Conservation (phyloP, 2,888 invertebrate species). For the Drosophila fulvimacula region DNA sequence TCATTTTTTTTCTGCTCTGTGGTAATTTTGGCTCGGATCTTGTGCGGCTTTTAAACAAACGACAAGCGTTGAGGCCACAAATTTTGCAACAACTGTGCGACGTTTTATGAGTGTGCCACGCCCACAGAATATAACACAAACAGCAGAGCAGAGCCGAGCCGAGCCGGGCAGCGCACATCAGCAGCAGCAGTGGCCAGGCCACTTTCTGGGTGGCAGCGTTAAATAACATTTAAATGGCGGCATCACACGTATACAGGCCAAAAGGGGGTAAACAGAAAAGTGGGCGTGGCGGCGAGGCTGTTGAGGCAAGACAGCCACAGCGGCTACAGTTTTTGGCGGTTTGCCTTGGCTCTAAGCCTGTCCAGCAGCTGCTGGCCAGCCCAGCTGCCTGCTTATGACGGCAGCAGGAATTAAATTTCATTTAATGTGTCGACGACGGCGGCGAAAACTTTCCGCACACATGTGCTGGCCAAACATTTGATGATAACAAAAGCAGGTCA, state of each 20-base stretch:
- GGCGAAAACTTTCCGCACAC: slow-evolving; percentile 70
- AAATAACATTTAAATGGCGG: slow-evolving; percentile 76
- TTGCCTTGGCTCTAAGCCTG: slow-evolving; percentile 55
- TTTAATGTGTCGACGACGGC: slow-evolving; percentile 72
- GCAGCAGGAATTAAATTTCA: slow-evolving; percentile 78
- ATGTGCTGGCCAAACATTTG: slow-evolving; percentile 67
- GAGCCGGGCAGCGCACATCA: neutral
- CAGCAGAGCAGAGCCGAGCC: slow-evolving; percentile 1
- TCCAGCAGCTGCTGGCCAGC: slow-evolving; percentile 51
- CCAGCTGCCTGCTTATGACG: slow-evolving; percentile 68
- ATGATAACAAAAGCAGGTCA: slow-evolving; percentile 77
- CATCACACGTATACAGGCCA: slow-evolving; percentile 60
- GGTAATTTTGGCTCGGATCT: slow-evolving; percentile 32
- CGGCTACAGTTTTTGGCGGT: slow-evolving; percentile 65
- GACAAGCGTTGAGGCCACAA: slow-evolving; percentile 56
- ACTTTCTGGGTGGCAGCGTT: slow-evolving; percentile 63
- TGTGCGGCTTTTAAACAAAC: slow-evolving; percentile 60
- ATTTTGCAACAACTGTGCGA: slow-evolving; percentile 70
- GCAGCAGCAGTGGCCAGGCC: slow-evolving; percentile 31
- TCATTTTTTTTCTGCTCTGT: slow-evolving; percentile 16
- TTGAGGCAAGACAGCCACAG: slow-evolving; percentile 57
- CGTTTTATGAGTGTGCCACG: slow-evolving; percentile 64
- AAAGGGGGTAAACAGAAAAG: slow-evolving; percentile 1
- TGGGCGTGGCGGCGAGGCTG: slow-evolving; percentile 36
- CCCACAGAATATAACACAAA: slow-evolving; percentile 26